Base-by-base conservation (phyloP, 2,113 vertebrate species). In the Perca fluviatilis region DNA sequence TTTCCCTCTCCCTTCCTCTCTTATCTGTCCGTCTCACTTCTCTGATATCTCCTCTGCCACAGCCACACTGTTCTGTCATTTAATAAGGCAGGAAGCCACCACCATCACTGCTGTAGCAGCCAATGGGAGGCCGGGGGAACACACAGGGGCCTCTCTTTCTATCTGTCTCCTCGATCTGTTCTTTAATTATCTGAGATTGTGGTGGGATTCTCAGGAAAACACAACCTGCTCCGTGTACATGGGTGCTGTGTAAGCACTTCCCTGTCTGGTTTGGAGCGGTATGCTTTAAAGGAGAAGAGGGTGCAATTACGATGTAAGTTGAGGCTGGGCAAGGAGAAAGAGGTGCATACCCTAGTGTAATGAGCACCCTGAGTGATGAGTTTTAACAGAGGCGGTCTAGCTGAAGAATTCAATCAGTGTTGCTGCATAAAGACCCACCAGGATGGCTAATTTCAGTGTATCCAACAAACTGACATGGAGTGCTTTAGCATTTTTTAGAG, bases 61-160 rank as follows among this genome's bases (percentile, higher is more conserved):
- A 30, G 49, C 67, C 82, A 62, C 77, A 47, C 76, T 57, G 67
- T 71, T 53, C 74, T 81, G 77, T 84, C 78, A 79, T 51, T 72
- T 53, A 73, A 0, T 1, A 51, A 43, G 69, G 76, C 47, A 33
- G 36, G 69, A 51, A 9, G 46, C 54, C 57, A 21, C 21, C 49
- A 1, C 53, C 79, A 75, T 73, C 68, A 0, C 49, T 50, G 36
- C 21, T n/a, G 21, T 19, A 5, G 40, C 70, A 19, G 74, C 74
- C 76, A 1, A 67, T 76, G 19, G 60, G 70, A 62, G 54, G 54
- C 23, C 12, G 30, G 4, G 1, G 23, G 16, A 65, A 23, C 56
- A 16, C 14, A 43, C 40, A 25, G 14, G 0, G 11, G 27, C 51
- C 21, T 23, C 40, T 40, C 46, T 16, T 14, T 65, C 54, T 80